Base-by-base conservation (phyloP, 2,888 invertebrate species). In the Cotesia congregata region DNA sequence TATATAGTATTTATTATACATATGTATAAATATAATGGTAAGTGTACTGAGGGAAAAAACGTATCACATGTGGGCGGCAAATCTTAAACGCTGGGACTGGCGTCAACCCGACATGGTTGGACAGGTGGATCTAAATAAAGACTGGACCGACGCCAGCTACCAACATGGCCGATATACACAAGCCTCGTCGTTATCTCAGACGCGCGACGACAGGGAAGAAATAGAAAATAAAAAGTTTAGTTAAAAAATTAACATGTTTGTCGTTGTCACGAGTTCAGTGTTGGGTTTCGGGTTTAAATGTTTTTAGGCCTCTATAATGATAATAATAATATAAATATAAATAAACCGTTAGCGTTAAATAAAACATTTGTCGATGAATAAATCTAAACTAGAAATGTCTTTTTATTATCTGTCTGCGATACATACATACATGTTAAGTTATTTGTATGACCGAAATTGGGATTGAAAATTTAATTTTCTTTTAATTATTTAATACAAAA, bases 91-190 rank as follows among this genome's bases (percentile, higher is more conserved):
- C 7, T 40, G 62, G 60, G 65, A 83, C 17, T 71, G 67, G 69
- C 77, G 77, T 77, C 77, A 77, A 77, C 71, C 71, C 71, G 74
- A 88, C 88, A 87, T 86, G 85, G 80, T 81, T 86, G 85, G 89
- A 89, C 89, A 89, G 89, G 89, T 89, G 89, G 88, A 86, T 88
- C 89, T 89, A 89, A 89, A 89, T 89, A 87, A 89, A 89, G 88
- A 88, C 85, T 89, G 89, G 89, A 89, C 85, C 85, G 82, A 82
- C 84, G 89, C 89, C 89, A 89, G 50, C 65, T 67, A 73, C 82
- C 84, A 88, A 88, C 82, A 88, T 87, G 87, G 88, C 86, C 82
- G 87, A 80, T 50, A 65, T 64, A 38, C 67, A 68, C 67, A 67
- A 67, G 77, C 76, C 30, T 30, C 30, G 75, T 79, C 75, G 77